Evolutionary conservation across 2,113 vertebrate species (phyloP), one percentile per base, ranked within the genome.

Genomic region (Cottus gobio): DNA sequence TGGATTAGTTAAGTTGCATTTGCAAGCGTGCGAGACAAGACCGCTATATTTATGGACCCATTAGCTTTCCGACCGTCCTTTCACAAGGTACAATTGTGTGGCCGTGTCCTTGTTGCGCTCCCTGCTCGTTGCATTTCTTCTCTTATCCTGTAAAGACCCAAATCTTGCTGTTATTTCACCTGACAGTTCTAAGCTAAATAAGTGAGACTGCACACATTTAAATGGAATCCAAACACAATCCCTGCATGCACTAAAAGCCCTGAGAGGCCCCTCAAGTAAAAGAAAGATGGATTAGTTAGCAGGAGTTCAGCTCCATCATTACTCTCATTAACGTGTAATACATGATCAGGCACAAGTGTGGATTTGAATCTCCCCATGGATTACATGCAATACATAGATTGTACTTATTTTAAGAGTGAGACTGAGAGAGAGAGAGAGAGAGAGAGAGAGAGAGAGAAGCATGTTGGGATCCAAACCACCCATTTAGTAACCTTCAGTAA

Each of bases 381-480:
- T n/a, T 82, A 42, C 37, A 58, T 22, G n/a, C n/a, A n/a, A n/a
- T n/a, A n/a, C n/a, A n/a, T n/a, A n/a, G n/a, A n/a, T n/a, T n/a
- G n/a, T n/a, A n/a, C n/a, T n/a, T n/a, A n/a, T n/a, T n/a, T n/a
- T n/a, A n/a, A n/a, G n/a, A n/a, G n/a, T n/a, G n/a, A n/a, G n/a
- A n/a, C n/a, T n/a, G 39, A 9, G 39, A 39, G 39, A 39, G 9
- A 37, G 37, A 72, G 39, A 46, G 67, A 52, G 52, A 72, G 50
- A 77, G 24, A 42, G 36, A 72, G 39, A 46, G 68, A 52, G 54
- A 70, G 46, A 77, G 22, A 37, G 30, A 44, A 80, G 64, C 70
- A 37, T 50, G 61, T 44, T 80, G 50, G 36, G 67, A 69, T 87
- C 73, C 76, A 84, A 93, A 86, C 83, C 87, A 86, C 86, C 83